Evolutionary conservation across 2,888 invertebrate genomes (phyloP), one percentile per base, ranked within the genome.

Genomic region (Eupithecia insigniata): DNA sequence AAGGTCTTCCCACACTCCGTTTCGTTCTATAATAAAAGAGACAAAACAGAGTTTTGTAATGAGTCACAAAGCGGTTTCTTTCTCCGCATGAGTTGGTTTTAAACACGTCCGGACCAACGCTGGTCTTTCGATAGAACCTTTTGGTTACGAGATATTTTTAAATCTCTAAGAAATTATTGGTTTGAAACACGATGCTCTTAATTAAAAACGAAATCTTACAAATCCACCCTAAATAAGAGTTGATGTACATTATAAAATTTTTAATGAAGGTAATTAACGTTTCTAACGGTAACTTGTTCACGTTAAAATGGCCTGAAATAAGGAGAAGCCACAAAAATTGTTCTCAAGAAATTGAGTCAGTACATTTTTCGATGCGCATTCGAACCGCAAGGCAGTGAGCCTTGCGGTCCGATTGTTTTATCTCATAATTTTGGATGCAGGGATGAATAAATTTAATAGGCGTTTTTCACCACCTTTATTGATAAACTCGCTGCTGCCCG

Each of bases 201-300:
- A 43, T 43, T 43, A 55, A 26, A 55, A 22, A 32, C 8, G 32
- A 62, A 62, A 34, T 62, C 34, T 16, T n/a, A 26, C 22, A 64
- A 64, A 64, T 22, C 0, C 36, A 62, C 7, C 36, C 6, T 64
- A 39, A 39, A 26, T 39, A 62, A 14, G 14, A 64, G 34, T 18
- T 8, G 16, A n/a, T 34, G 34, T 22, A 26, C 36, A 26, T 36
- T 36, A 32, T 62, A 62, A 62, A 61, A 62, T 34, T 12, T 39
- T 64, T 16, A 64, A 64, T 64, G 26, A 26, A 36, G n/a, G 22
- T 64, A 64, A 36, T 39, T 36, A 64, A 64, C n/a, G 14, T 6
- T 7, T 61, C 39, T 14, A 36, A 39, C 14, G 22, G 12, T 39
- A 5, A 26, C 22, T 34, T 22, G 6, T 32, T 32, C 12, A 36